Evolutionary conservation across 2,113 vertebrate genomes (phyloP), one percentile per base, ranked within the genome.

Genomic region (Marcusenius ussheri): DNA sequence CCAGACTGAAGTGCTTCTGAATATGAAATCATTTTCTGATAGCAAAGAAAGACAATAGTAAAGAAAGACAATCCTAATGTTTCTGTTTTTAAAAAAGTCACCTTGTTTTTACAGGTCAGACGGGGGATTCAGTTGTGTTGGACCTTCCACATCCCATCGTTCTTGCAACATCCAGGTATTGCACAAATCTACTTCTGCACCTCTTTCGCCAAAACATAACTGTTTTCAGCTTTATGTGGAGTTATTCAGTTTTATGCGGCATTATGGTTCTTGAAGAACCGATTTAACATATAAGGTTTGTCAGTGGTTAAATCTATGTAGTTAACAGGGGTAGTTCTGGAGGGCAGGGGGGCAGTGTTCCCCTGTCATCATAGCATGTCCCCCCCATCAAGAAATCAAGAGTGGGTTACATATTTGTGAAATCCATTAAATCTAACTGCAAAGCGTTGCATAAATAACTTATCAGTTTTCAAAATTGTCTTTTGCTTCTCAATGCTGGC

Each of bases 161-260:
- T 96, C 96, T 7, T 99, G 98, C 93, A 97, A 96, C 91, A 91
- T 97, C 17, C 97, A 99, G 98, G 98, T 99, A 92, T 19, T 9
- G 62, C 2, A 85, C 31, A 85, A 10, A 42, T n/a, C 47, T 11
- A 5, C 50, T 5, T 5, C 0, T 13, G 19, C 19, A 24, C 31
- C 27, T 21, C 24, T 5, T 7, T 6, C 5, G 1, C 46, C 19
- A 0, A 19, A 1, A 0, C 27, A 7, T 13, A 51, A 27, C 49
- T 84, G 1, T 50, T 21, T 8, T 13, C 56, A 86, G 51, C 62
- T 53, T 31, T 27, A 31, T 56, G 5, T 8, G 74, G 13, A 83
- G 47, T 31, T 87, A 56, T 83, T 53, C 88, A 88, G 45, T 39
- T 27, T 31, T 19, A 42, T 83, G 6, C 31, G 50, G 11, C 58